Evolutionary conservation across 2,888 invertebrate species (phyloP), one percentile per base, ranked within the genome.

Genomic region (Torymus auratus): DNA sequence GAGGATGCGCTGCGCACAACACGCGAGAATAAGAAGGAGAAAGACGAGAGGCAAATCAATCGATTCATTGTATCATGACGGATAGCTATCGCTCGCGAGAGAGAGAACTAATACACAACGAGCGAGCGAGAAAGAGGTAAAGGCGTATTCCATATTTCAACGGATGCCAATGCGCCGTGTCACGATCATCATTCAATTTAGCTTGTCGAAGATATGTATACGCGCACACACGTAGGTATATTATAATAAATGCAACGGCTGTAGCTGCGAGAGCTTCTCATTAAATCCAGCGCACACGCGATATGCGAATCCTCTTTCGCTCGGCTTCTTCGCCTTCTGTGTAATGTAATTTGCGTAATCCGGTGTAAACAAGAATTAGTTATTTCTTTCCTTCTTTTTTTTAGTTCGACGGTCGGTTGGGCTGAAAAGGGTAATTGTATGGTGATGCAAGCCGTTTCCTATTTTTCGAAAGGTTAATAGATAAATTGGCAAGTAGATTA

Each of bases 171-270:
- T 56, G 69, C 55, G 41, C 62, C 55, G 50, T 17, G 69, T 70
- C 77, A 64, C 70, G 70, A 77, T 77, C 70, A 70, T 77, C 77
- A 50, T 70, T 77, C 70, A 77, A 77, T 77, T 77, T 77, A 70
- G 15, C 58, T 23, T 68, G 68, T 75, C 67, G 20, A 15, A 70
- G 77, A 77, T 77, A 28, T 28, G 4, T 4, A 28, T 28, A 28
- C 28, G 28, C 28, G 7, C 28, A 28, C 28, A 28, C 28, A 28
- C 28, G 7, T 28, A 28, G 28, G 28, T 28, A 28, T 28, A 28
- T 55, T 41, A 77, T 78, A 78, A 78, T 67, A 60, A 65, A 72
- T 71, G 53, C 72, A 67, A 15, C 60, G 23, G 56, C 71, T 28
- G 52, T 5, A 15, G 7, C 7, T 52, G 11, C 23, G n/a, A 61